Evolutionary conservation across 2,797 vertebrate genomes (phyloP), one percentile per base, ranked within the genome.

Genomic region (Diplodus sargus): DNA sequence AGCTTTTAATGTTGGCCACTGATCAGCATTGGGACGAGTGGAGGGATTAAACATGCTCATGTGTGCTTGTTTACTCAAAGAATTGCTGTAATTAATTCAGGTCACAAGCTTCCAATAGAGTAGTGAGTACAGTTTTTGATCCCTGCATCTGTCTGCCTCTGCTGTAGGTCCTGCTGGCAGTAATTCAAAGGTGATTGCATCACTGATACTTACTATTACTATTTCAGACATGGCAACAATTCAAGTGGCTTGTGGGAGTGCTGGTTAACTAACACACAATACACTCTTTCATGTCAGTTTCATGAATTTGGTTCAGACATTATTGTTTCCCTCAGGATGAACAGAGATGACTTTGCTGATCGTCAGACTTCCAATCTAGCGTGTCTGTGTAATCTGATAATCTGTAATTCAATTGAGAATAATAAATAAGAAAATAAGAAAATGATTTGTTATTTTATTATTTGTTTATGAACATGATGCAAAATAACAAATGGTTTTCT

Each of bases 1-100:
- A 42, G 66, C 81, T 82, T 78, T 81, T 73, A 22, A 39, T 34
- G 39, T 39, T 73, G 69, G 61, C 70, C n/a, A 42, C 42, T 70
- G 65, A 78, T 72, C 49, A 56, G 51, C 39, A 61, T 23, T 34
- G 25, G 62, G 57, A 47, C 30, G 48, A 59, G 43, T 20, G 39
- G 17, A 57, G 49, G 53, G 73, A 74, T 63, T 43, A 54, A 70
- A 66, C 64, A 57, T 59, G 57, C 39, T 70, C 23, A 68, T 64
- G n/a, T 74, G 56, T 47, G 48, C 12, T 61, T 71, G 51, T 76
- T 81, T 56, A 42, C 60, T 74, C 69, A 72, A 60, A 76, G 12
- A 30, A 42, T 54, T 70, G 39, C 72, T 52, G 61, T 34, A 39
- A 63, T 61, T 74, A 14, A 69, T 22, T 47, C 11, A 57, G 47